Conservation (phyloP, 2,797 vertebrate species). For the Typhlichthys subterraneus region DNA sequence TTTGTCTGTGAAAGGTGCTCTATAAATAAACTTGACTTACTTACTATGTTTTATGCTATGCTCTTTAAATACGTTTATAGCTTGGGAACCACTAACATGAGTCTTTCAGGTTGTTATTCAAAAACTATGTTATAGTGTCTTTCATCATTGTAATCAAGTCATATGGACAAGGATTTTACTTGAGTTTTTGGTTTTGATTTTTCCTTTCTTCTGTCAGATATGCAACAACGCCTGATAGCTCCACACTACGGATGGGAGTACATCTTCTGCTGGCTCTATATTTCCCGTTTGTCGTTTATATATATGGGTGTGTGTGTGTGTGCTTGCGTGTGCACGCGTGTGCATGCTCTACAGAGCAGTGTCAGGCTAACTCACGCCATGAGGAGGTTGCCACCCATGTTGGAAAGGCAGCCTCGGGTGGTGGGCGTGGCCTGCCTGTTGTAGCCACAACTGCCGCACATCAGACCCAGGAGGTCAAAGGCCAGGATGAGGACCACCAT, state of each 20-base stretch:
- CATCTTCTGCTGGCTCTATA: neutral
- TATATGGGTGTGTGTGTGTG: neutral
- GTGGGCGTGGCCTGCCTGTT: constrained; percentile 89
- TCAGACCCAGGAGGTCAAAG: constrained; percentile 88
- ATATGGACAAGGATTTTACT: neutral
- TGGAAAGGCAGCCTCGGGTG: constrained; percentile 90
- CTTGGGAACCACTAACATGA: too few species aligned
- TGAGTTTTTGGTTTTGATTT: too few species aligned
- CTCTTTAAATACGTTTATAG: too few species aligned
- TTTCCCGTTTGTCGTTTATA: neutral
- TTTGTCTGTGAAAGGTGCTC: too few species aligned
- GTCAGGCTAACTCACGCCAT: constrained; percentile 86
- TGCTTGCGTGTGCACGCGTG: neutral
- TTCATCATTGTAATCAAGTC: too few species aligned
- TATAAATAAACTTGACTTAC: too few species aligned
- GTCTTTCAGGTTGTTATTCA: too few species aligned
- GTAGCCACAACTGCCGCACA: constrained; percentile 89
- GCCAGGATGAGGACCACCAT: constrained; percentile 84
- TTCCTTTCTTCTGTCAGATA: too few species aligned
- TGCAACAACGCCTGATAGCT: too few species aligned
- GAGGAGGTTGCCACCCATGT: constrained; percentile 93
- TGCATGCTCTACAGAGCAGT: neutral
- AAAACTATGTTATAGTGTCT: too few species aligned
- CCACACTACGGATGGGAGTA: too few species aligned
- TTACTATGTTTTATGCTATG: too few species aligned